Evolutionary conservation across 1,140 invertebrate species (phyloP), one percentile per base, ranked within the genome.

Genomic region (Arctopsyche grandis): DNA sequence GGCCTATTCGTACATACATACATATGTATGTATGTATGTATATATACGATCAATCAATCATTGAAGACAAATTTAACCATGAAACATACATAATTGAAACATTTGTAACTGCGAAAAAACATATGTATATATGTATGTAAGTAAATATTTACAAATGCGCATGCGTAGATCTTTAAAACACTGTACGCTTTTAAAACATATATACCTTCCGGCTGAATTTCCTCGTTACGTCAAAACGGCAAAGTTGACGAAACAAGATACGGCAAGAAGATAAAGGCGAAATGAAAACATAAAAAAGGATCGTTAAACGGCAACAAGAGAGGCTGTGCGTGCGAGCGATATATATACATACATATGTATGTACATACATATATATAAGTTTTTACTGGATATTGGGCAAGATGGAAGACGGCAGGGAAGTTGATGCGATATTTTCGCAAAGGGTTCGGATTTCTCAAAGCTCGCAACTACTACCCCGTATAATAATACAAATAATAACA

Each of bases 221-320:
- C n/a, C 74, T 22, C 26, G 21, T 76, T 76, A 63, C 60, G 5
- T 48, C 22, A 26, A 43, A 56, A 76, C 38, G 58, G 74, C 16
- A 63, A 76, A 63, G 52, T 66, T 63, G 26, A 63, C 74, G 74
- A 76, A 76, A 76, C 52, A 63, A 63, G 74, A 76, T 76, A 76
- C 38, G 74, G 14, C 10, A 29, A 0, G 56, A 63, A 76, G 43
- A 52, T 46, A 63, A 60, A 52, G 56, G 26, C 56, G 26, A 76
- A 16, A 63, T 63, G 74, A 76, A 75, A 76, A 76, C 58, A 76
- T 76, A 76, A 76, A 76, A 76, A 52, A 44, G 29, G 46, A 52
- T 46, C 29, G 74, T 76, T 76, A 76, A 76, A 63, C 38, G 19
- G 38, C 10, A 66, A 12, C 10, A 66, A 21, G 21, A 12, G 21